These are phyloP conservation scores for Eurosta solidaginis DNA, from an alignment of 1,140 invertebrate species.

Conservation along the genomic window DNA sequence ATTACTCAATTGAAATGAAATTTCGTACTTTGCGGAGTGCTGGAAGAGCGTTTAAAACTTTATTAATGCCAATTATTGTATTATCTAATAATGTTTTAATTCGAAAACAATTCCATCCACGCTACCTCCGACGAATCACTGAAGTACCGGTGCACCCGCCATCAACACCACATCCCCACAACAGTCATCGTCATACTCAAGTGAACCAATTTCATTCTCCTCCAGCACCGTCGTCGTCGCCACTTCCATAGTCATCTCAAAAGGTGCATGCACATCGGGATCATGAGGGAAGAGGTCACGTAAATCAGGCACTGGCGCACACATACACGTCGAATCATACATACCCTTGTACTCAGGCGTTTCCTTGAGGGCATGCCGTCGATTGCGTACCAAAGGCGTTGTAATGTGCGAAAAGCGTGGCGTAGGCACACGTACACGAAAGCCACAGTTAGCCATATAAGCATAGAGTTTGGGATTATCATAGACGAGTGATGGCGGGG, in stretches of 20 bases:
- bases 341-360: conserved; percentile 28
- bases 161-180: neutral
- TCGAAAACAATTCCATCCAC: too few relatives aligned
- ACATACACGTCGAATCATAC: neutral
- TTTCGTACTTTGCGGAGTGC: too few relatives aligned
- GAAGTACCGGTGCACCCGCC: neutral
- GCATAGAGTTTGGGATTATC: neutral
- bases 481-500: neutral
- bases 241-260: neutral
- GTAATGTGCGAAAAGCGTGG: conserved; percentile 32
- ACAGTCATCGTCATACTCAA: neutral
- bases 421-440: conserved; percentile 18
- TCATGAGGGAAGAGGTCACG: conserved; percentile 31
- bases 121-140: neutral
- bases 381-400: conserved; percentile 33
- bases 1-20: too few relatives aligned
- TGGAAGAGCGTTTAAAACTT: too few relatives aligned
- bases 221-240: neutral
- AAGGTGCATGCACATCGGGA: conserved; percentile 35
- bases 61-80: too few relatives aligned
- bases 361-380: conserved; percentile 33
- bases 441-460: conserved; percentile 28
- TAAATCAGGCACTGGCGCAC: conserved; percentile 24
- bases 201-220: neutral
- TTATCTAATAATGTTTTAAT: too few relatives aligned